These are phyloP conservation scores for Temnothorax unifasciatus DNA, from an alignment of 2,888 invertebrate genomes.

Conservation along the genomic window DNA sequence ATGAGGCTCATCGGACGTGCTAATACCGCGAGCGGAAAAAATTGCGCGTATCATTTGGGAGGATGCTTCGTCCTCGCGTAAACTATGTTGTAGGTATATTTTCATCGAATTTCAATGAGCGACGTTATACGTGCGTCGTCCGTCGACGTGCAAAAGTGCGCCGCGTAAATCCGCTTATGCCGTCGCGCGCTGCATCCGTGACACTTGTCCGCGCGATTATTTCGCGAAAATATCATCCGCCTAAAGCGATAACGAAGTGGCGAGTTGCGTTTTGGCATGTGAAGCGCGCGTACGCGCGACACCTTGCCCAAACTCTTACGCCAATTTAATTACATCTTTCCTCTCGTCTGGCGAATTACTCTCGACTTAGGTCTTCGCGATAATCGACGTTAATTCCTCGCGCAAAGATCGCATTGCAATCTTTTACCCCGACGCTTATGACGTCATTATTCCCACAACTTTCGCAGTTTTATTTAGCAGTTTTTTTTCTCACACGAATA, in stretches of 20 bases:
- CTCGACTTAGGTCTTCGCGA: background rate
- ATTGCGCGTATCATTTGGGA: constrained; percentile 6
- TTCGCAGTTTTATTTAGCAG: background rate
- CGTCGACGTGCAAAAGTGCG: constrained; percentile 53
- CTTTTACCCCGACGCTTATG: background rate
- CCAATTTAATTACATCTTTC: background rate
- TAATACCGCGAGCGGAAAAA: constrained; percentile 30
- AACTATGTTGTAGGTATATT: constrained; percentile 33
- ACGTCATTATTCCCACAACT: background rate
- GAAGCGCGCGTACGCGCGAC: background rate
- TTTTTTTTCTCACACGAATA: background rate
- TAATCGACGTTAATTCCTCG: background rate
- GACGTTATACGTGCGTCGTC: constrained; percentile 34
- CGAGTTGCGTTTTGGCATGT: constrained; percentile 18
- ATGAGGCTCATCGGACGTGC: background rate
- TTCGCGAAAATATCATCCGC: constrained; percentile 55
- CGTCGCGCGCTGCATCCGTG: constrained; percentile 48
- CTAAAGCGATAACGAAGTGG: constrained; percentile 67
- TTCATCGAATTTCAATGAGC: constrained; percentile 70
- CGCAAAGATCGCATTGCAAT: background rate
- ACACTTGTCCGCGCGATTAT: constrained; percentile 50
- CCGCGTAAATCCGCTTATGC: constrained; percentile 68
- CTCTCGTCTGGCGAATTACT: background rate
- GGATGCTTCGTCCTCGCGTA: background rate
- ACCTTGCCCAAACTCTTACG: constrained; percentile 9